Evolutionary conservation across 1,140 invertebrate genomes (phyloP).

Genomic region (Neodiprion virginianus): DNA sequence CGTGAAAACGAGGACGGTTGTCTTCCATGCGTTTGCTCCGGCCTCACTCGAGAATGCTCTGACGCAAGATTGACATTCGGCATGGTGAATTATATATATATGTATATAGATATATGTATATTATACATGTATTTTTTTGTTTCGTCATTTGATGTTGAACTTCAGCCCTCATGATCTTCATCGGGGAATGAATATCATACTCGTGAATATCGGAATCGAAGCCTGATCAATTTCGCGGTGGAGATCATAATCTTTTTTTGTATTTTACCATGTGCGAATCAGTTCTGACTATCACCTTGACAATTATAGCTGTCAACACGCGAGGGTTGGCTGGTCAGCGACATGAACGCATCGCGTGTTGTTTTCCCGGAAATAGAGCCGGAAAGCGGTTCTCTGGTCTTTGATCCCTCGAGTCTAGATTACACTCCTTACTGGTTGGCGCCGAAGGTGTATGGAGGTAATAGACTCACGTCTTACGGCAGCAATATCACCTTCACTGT

Average conservation of each 20-base stretch:
- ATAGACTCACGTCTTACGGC: conserved; percentile 84
- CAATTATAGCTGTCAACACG: conserved; percentile 62
- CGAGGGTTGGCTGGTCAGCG: conserved; percentile 70
- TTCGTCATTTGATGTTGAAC: too few species aligned
- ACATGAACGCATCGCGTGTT: conserved; percentile 64
- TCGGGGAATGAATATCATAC: too few species aligned
- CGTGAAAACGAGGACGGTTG: conserved; percentile 83
- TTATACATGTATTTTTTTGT: neutral
- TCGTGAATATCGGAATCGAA: too few species aligned
- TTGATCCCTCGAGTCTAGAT: conserved; percentile 72
- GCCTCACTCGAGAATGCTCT: conserved; percentile 76
- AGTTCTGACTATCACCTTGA: too few species aligned
- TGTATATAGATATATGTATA: too few species aligned
- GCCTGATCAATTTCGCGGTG: too few species aligned
- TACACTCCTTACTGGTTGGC: conserved; percentile 90
- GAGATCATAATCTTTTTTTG: too few species aligned
- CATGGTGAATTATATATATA: conserved; percentile 58
- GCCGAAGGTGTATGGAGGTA: conserved; percentile 76
- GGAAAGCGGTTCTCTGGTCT: conserved; percentile 64
- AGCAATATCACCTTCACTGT: conserved; percentile 79
- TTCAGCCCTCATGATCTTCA: too few species aligned
- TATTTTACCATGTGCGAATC: too few species aligned
- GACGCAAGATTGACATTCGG: conserved; percentile 66
- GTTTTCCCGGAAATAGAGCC: conserved; percentile 62
- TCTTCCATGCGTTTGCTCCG: conserved; percentile 90